phyloP scores from a whole-genome alignment of 2,797 vertebrate genomes.

The Bovichtus variegatus region DNA sequence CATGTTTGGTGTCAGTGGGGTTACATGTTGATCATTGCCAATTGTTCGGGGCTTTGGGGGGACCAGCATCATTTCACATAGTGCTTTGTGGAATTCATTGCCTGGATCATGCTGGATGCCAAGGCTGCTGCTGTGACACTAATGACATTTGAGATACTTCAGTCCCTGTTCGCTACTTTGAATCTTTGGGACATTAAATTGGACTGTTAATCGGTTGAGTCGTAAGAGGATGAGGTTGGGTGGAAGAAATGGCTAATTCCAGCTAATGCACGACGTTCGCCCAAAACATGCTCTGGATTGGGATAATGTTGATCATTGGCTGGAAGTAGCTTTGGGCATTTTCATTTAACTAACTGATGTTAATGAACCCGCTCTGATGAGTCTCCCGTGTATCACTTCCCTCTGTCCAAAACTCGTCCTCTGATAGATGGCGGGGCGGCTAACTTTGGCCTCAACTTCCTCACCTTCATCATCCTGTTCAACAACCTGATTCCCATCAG shows the following conservation, averaged over 20 bases:
- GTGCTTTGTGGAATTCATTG: conserved; percentile 85
- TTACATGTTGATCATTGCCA: conserved; percentile 75
- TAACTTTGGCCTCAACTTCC: conserved; percentile 99
- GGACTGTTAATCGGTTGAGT: conserved; percentile 72
- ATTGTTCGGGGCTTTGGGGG: conserved; percentile 71
- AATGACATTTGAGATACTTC: conserved; percentile 73
- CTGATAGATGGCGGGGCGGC: conserved; percentile 95
- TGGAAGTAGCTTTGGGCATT: conserved; percentile 81
- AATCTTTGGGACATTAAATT: conserved; percentile 78
- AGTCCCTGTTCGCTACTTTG: conserved; percentile 70
- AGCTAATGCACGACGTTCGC: conserved; percentile 79
- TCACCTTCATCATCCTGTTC: conserved; percentile 99
- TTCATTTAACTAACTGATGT: conserved; percentile 58
- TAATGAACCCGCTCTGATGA: conserved; percentile 58
- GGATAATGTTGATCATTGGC: conserved; percentile 79
- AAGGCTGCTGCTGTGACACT: conserved; percentile 83
- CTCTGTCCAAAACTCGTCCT: conserved; percentile 69
- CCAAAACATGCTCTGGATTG: conserved; percentile 63
- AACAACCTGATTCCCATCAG: conserved; percentile 99
- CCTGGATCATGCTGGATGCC: conserved; percentile 86
- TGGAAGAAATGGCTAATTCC: conserved; percentile 79
- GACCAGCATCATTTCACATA: conserved; percentile 80
- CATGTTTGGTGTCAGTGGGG: conserved; percentile 79
- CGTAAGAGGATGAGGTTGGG: conserved; percentile 78
- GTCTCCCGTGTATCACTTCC: conserved; percentile 71